Evolutionary conservation across 2,888 invertebrate species (phyloP), one percentile per base, ranked within the genome.

Genomic region (Diloba caeruleocephala): DNA sequence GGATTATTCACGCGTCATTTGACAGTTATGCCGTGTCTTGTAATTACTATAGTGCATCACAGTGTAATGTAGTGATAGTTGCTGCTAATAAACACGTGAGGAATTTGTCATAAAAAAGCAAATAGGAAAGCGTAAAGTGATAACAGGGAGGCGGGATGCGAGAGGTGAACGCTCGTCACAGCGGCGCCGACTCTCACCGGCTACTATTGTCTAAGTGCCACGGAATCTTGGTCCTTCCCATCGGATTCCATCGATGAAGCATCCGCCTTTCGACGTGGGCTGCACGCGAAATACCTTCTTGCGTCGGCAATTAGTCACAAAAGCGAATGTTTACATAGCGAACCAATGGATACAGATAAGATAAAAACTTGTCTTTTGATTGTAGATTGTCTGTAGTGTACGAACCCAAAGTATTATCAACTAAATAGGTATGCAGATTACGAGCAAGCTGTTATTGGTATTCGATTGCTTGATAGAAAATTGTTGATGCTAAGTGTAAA

Each of bases 181-280:
- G 87, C 89, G 90, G 89, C 90, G 92, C 90, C 90, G 88, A 89
- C 92, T 92, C 92, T 90, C 92, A 88, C 91, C 89, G 88, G 85
- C 85, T 76, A 87, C 88, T 91, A 92, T 92, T 92, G 92, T 93
- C 90, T 91, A 88, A 90, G 89, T 90, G 92, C 89, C 87, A 85
- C 90, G 90, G 91, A 89, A 90, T 92, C 92, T 91, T 91, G 87
- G 91, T 92, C 90, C 92, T 92, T 90, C 88, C 87, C 90, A 90
- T 88, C 88, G 88, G 86, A 91, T 89, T 89, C 90, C 89, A 84
- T 83, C 85, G 85, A 84, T 84, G 87, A 85, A 82, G 87, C 87
- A 90, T 91, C 89, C 90, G 89, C 79, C 78, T 82, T 74, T 77
- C 74, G 81, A 84, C 84, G 85, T 86, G 85, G 86, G 82, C 81